Base-by-base conservation (phyloP, 2,888 invertebrate species). In the Andrena marginata region DNA sequence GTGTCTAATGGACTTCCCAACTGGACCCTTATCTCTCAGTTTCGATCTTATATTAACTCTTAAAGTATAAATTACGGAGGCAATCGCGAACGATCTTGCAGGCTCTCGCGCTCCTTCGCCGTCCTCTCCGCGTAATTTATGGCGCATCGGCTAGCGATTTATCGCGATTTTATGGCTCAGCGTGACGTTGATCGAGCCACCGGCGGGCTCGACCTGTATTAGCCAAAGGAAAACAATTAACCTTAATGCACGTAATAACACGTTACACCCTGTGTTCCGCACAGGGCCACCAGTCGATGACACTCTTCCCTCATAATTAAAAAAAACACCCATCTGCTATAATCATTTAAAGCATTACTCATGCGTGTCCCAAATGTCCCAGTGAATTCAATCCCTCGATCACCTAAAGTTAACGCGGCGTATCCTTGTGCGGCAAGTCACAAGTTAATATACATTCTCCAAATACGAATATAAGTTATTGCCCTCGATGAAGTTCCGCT, bases 181-280 rank as follows among this genome's bases (percentile, higher is more conserved):
- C 85, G 81, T 82, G 84, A 78, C 80, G 78, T 73, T 87, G 87
- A 90, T 91, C 88, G 88, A 88, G 88, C 83, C 81, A 59, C 80
- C 80, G 80, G 74, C 80, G 85, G 85, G 89, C 83, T 82, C 85
- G 83, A 73, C 70, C 31, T 65, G 86, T 80, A 85, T 86, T 88
- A 83, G 85, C 69, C 77, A 56, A 83, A 67, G 84, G 87, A 90
- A 90, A 92, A 93, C 92, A 93, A 93, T 92, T 92, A 92, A 90
- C 90, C 87, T 88, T 92, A 92, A 92, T 92, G 90, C 89, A 90
- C 87, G 91, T 90, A 89, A 91, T 91, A 90, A 91, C 85, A 85
- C 90, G 90, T 92, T 90, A 91, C 92, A 92, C 86, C 84, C 78
- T 35, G 65, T 59, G 20, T 59, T 8, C 29, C 20, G 33, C 33